Conservation (phyloP, 2,888 invertebrate genomes). For the Phoenoteleia sp. region DNA sequence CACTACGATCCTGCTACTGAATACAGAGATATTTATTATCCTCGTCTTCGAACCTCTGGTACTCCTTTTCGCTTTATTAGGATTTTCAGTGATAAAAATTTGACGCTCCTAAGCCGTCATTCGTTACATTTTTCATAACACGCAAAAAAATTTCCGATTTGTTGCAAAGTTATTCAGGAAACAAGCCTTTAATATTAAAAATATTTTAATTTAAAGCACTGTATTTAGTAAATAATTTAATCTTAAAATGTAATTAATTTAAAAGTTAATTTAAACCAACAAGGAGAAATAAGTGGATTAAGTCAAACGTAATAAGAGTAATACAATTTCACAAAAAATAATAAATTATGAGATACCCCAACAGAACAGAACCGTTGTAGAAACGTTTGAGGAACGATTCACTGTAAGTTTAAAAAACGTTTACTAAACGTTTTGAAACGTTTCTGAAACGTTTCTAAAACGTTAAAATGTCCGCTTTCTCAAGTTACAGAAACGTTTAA, state of each 20-base stretch:
- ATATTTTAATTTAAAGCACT: not conserved
- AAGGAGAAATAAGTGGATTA: no score
- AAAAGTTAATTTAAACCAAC: no score
- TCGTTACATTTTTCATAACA: not conserved
- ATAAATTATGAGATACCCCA: no score
- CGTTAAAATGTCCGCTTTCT: no score
- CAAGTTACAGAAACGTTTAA: no score
- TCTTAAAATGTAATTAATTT: not conserved
- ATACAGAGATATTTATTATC: conserved; percentile 50
- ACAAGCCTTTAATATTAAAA: not conserved
- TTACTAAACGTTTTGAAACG: no score
- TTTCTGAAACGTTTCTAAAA: no score
- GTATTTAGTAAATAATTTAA: not conserved
- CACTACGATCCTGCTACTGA: conserved; percentile 29
- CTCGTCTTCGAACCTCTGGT: conserved; percentile 15
- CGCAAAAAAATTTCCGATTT: not conserved
- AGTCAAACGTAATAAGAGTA: no score
- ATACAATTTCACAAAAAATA: no score
- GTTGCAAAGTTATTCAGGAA: not conserved
- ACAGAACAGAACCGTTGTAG: no score
- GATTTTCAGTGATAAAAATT: conserved; percentile 26
- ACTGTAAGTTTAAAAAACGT: no score
- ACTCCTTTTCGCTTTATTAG: conserved; percentile 25
- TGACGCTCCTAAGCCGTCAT: not conserved
- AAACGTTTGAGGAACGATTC: no score